These are phyloP conservation scores for Furcifer pardalis DNA, from an alignment of 2,797 vertebrate species.

Conservation along the genomic window DNA sequence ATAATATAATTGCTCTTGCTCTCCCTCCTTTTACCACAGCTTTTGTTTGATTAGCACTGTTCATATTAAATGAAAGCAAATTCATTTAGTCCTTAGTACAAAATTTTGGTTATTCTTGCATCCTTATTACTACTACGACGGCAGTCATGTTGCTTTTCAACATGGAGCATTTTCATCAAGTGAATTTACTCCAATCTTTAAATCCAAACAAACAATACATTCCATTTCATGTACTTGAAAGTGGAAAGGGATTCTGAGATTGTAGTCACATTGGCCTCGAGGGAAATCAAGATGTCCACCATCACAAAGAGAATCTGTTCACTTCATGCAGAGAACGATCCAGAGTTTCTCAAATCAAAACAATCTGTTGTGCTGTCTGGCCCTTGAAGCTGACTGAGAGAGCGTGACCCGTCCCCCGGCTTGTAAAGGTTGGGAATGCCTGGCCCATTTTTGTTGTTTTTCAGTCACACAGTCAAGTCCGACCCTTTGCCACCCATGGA, in stretches of 20 bases:
- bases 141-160: background rate
- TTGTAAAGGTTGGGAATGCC: too few relatives aligned
- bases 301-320: background rate
- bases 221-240: background rate
- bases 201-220: background rate
- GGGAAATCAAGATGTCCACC: background rate
- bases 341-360: slow-evolving; percentile 50
- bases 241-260: background rate
- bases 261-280: background rate
- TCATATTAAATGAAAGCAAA: background rate
- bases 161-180: background rate
- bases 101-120: slow-evolving; percentile 42
- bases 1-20: too few relatives aligned
- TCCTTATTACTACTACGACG: slow-evolving; percentile 34
- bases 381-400: too few relatives aligned
- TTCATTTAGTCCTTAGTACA: too few relatives aligned
- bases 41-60: slow-evolving; percentile 13
- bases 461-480: too few relatives aligned
- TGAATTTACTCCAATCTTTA: background rate
- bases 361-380: too few relatives aligned
- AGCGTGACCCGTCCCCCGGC: too few relatives aligned
- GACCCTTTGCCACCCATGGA: too few relatives aligned
- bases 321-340: slow-evolving; percentile 3
- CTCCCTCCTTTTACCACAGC: too few relatives aligned
- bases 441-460: too few relatives aligned